Evolutionary conservation across 2,888 invertebrate genomes (phyloP), one percentile per base, ranked within the genome.

Genomic region (Drosophila prolongata): DNA sequence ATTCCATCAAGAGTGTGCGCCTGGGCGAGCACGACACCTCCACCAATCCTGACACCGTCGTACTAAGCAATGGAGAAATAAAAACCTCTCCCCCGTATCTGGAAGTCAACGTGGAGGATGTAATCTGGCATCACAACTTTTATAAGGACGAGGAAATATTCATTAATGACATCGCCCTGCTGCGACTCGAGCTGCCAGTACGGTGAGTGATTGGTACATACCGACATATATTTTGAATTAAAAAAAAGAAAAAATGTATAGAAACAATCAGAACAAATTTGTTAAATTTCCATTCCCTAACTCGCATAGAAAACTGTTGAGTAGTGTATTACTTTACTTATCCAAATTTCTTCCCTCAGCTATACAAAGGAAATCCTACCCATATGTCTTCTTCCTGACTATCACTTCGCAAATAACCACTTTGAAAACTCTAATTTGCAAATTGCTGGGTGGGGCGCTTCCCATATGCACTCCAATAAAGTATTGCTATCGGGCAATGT

Each of bases 391-490:
- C 13, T 11, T 5, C 3, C 2, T 3, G 16, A 1, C 6, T 6
- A 3, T 19, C 19, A 19, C 19, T 19, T 19, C 19, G 19, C 19
- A 3, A 19, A 19, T n/a, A 2, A n/a, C n/a, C 6, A 4, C 4
- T n/a, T 6, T 14, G 6, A n/a, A 14, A 1, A 6, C 6, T 16
- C 1, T 14, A 1, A 3, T 6, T 11, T 38, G n/a, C 0, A 1
- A 40, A 5, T 58, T 13, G 38, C 58, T 3, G 49, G 49, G 10
- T 58, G 58, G 58, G 57, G 47, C 6, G n/a, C 6, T 6, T n/a
- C 13, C 2, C n/a, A n/a, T 19, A 6, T 2, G 2, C 38, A 5
- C 1, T 1, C 1, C 2, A 13, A n/a, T 6, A 11, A n/a, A 14
- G 13, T 38, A n/a, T 38, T 38, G 38, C 11, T 13, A 2, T 2